Evolutionary conservation across 1,140 invertebrate species (phyloP).

Genomic region (Tigriopus japonicus): DNA sequence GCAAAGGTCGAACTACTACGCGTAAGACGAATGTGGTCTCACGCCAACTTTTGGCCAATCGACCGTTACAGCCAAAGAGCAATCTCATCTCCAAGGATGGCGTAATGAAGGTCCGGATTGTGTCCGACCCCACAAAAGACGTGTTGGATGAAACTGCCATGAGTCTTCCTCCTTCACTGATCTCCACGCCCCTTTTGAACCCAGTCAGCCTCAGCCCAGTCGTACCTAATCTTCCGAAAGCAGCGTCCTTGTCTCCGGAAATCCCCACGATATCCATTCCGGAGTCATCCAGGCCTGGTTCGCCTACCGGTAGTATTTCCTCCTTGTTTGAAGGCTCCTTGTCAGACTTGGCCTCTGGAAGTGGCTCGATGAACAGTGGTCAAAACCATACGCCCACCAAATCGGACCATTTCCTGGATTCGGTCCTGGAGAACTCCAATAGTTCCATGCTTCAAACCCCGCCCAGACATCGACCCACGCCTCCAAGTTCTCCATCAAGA

Average conservation of each 20-base stretch:
- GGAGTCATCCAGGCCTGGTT: no score
- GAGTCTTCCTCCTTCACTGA: background rate
- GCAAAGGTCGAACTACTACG: slow-evolving; percentile 1
- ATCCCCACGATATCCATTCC: no score
- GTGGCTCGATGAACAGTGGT: no score
- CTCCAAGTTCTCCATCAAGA: background rate
- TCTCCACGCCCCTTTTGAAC: background rate
- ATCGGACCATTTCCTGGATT: slow-evolving; percentile 3
- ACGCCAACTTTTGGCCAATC: background rate
- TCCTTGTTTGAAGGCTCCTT: no score
- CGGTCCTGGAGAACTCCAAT: background rate
- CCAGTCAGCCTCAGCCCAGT: background rate
- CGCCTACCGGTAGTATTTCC: no score
- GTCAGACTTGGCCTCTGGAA: no score
- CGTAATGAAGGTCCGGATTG: slow-evolving; percentile 1
- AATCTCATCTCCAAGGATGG: background rate
- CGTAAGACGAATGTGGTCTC: background rate
- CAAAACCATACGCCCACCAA: no score
- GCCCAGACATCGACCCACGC: background rate
- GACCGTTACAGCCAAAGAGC: background rate
- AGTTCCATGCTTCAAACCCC: slow-evolving; percentile 7
- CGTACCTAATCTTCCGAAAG: background rate
- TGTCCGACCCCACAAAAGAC: background rate
- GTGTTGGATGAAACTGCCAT: no score
- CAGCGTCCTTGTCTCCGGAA: no score